Conservation (phyloP, 2,113 vertebrate genomes). For the Xenotilapia leptura region DNA sequence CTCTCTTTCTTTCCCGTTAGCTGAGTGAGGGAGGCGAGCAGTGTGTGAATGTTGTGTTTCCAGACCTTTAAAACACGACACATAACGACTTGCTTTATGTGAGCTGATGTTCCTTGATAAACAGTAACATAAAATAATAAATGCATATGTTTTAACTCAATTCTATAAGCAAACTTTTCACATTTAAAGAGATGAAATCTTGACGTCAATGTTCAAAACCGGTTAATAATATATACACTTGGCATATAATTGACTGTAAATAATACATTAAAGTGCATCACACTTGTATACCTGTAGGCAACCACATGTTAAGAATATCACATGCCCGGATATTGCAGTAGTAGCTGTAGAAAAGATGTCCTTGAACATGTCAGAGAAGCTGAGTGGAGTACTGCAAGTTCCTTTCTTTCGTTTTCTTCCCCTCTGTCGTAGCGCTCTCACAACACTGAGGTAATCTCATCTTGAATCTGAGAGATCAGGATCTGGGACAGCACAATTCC, state of each 20-base stretch:
- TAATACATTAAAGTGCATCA: not conserved
- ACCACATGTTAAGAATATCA: not conserved
- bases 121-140: not conserved
- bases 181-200: not conserved
- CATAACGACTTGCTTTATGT: not conserved
- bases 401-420: not conserved
- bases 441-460: constrained; percentile 66
- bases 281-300: not conserved
- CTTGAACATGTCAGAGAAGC: not conserved
- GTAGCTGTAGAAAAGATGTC: constrained; percentile 4
- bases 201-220: not conserved
- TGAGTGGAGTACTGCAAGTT: not conserved
- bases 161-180: constrained; percentile 39
- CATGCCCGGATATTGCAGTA: not conserved
- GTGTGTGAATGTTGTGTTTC: not conserved
- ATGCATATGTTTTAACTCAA: not conserved
- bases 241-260: not conserved
- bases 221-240: constrained; percentile 17
- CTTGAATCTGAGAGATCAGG: constrained; percentile 74
- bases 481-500: constrained; percentile 76
- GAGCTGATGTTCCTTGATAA: accelerated
- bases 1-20: not conserved
- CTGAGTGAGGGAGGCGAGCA: not conserved
- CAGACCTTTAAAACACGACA: not conserved
- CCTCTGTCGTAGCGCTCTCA: constrained; percentile 20